Percentiles rank a stretch among this genome's conserved stretches.
Conservation (phyloP, 2,888 invertebrate species). For the Stratiomys singularior region DNA sequence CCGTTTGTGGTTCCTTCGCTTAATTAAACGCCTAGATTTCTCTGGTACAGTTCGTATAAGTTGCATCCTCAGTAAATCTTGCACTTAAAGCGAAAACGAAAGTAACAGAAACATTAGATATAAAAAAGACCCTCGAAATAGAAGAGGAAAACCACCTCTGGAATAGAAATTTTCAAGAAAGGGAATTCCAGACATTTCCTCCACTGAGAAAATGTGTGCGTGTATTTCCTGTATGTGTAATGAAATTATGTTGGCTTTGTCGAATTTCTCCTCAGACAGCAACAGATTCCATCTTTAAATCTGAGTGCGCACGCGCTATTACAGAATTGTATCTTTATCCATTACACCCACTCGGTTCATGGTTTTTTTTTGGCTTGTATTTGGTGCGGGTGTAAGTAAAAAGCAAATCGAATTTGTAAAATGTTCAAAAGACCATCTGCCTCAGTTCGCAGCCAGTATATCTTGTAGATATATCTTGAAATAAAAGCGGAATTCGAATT, state of each 20-base stretch:
- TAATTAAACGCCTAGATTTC: neutral
- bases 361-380: neutral
- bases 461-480: conserved; percentile 1
- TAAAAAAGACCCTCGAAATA: neutral
- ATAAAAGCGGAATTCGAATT: conserved; percentile 6
- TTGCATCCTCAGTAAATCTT: neutral
- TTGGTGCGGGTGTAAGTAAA: neutral
- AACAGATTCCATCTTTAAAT: neutral
- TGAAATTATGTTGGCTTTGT: too few relatives aligned
- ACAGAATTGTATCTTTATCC: neutral
- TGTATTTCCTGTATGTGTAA: too few relatives aligned
- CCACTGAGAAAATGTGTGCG: too few relatives aligned
- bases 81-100: neutral
- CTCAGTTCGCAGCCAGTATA: neutral
- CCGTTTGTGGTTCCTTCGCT: neutral
- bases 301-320: conserved; percentile 3
- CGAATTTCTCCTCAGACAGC: too few relatives aligned
- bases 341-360: neutral
- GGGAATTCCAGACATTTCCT: neutral
- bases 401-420: conserved; percentile 22
- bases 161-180: neutral
- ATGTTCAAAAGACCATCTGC: conserved; percentile 7
- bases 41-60: neutral
- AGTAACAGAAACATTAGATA: neutral
- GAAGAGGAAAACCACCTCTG: conserved; percentile 15